Percentiles rank a stretch among this genome's conserved stretches.
These are phyloP conservation scores for Hydroisotoma schaefferi DNA, from an alignment of 2,888 invertebrate genomes.

Conservation along the genomic window DNA sequence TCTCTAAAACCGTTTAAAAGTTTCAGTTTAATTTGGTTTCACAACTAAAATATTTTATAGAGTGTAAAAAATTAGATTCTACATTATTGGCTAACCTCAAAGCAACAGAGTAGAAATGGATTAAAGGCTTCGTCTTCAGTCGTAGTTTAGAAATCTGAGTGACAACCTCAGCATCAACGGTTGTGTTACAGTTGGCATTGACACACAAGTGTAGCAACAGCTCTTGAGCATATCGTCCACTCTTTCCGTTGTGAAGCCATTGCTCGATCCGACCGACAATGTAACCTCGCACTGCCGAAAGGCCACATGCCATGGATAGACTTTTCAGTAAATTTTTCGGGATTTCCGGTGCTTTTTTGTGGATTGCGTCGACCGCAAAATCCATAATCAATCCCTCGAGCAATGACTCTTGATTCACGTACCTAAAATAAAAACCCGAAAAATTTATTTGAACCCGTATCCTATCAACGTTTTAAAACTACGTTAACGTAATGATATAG, in stretches of 20 bases:
- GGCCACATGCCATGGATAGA: slow-evolving; percentile 35
- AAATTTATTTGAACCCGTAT: no score
- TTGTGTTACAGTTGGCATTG: slow-evolving; percentile 66
- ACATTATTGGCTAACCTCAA: slow-evolving; percentile 59
- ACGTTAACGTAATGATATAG: not conserved
- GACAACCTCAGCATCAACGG: slow-evolving; percentile 72
- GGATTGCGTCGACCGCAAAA: slow-evolving; percentile 33
- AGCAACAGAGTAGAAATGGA: slow-evolving; percentile 82
- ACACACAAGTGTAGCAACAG: slow-evolving; percentile 83
- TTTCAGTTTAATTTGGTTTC: no score
- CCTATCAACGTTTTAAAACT: not conserved
- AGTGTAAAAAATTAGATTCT: no score
- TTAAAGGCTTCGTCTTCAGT: slow-evolving; percentile 87
- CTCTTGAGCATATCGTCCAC: slow-evolving; percentile 88
- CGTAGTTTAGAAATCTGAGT: slow-evolving; percentile 82
- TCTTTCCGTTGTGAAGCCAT: slow-evolving; percentile 70
- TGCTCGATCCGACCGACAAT: slow-evolving; percentile 37
- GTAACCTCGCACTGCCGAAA: slow-evolving; percentile 53
- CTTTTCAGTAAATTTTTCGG: slow-evolving; percentile 40
- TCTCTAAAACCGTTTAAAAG: no score
- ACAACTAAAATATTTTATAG: no score
- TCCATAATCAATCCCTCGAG: slow-evolving; percentile 38
- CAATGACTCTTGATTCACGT: slow-evolving; percentile 18
- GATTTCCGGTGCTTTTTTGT: slow-evolving; percentile 44
- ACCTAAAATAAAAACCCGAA: no score